These are phyloP conservation scores for Mesocentrotus franciscanus DNA, from an alignment of 53 echinoderm and acorn worm genomes.

Conservation along the genomic window DNA sequence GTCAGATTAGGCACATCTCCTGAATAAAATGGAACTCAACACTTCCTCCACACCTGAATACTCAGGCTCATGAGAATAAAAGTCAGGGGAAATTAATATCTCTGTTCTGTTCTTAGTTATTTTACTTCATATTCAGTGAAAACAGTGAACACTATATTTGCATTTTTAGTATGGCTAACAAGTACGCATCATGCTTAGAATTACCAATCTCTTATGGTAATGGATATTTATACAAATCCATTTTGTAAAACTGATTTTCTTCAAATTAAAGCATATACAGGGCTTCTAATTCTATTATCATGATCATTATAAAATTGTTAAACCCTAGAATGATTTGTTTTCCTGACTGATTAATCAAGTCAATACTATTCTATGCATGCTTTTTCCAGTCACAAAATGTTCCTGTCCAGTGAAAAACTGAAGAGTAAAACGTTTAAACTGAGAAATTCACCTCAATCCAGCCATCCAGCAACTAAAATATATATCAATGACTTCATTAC, in stretches of 20 bases:
- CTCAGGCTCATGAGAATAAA: background rate
- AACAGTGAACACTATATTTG: background rate
- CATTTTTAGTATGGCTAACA: background rate
- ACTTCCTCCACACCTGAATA: slow-evolving; percentile 22
- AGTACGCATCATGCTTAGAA: background rate
- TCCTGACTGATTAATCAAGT: background rate
- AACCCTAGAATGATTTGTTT: background rate
- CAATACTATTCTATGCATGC: background rate
- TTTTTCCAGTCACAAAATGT: background rate
- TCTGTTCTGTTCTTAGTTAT: background rate
- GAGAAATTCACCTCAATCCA: background rate
- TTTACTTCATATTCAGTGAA: background rate
- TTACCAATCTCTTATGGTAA: no score
- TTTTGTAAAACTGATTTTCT: background rate
- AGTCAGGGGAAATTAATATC: background rate
- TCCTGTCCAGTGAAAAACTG: background rate
- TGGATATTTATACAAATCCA: background rate
- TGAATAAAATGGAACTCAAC: background rate
- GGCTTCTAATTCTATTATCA: background rate
- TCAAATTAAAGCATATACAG: background rate
- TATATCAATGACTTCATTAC: slow-evolving; percentile 19
- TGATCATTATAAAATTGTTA: background rate
- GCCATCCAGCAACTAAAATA: slow-evolving; percentile 2
- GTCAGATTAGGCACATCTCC: background rate
- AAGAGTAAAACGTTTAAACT: background rate